phyloP scores from a whole-genome alignment of 2,888 invertebrate species.

The Trichogramma dendrolimi region DNA sequence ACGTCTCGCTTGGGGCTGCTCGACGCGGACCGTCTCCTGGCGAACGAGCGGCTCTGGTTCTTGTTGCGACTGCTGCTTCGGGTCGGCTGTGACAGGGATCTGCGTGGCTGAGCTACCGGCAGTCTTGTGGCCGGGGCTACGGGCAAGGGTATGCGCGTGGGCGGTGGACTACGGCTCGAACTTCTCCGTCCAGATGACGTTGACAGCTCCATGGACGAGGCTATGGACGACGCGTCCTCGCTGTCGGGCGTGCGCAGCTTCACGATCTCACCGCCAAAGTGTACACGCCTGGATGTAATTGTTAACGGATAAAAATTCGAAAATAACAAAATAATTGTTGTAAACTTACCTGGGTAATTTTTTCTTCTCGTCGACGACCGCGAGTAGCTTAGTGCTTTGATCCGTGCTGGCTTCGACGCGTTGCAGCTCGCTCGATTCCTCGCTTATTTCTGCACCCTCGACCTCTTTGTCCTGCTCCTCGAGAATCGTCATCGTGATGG shows the following conservation, averaged over 20 bases:
- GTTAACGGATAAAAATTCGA: neutral
- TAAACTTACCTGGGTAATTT: constrained; percentile 53
- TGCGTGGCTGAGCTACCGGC: constrained; percentile 33
- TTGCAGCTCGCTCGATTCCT: constrained; percentile 27
- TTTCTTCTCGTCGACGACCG: constrained; percentile 27
- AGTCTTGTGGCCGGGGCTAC: constrained; percentile 51
- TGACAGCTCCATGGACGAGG: constrained; percentile 40
- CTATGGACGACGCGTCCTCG: constrained; percentile 57
- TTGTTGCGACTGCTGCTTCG: constrained; percentile 29
- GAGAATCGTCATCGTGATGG: constrained; percentile 78
- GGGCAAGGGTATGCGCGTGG: constrained; percentile 53
- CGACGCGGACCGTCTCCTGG: constrained; percentile 37
- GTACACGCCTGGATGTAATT: constrained; percentile 73
- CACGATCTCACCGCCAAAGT: constrained; percentile 82
- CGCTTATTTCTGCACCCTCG: constrained; percentile 30
- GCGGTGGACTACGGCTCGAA: constrained; percentile 21
- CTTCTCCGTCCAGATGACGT: constrained; percentile 45
- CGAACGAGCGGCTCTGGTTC: constrained; percentile 5
- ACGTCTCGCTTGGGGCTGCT: constrained; percentile 39
- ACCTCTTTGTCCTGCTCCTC: constrained; percentile 60
- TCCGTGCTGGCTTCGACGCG: neutral
- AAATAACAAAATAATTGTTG: neutral
- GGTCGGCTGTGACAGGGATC: constrained; percentile 35
- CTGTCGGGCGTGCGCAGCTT: constrained; percentile 83
- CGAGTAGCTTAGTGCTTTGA: neutral